Evolutionary conservation across 2,113 vertebrate species (phyloP).

Genomic region (Barnardius zonarius): DNA sequence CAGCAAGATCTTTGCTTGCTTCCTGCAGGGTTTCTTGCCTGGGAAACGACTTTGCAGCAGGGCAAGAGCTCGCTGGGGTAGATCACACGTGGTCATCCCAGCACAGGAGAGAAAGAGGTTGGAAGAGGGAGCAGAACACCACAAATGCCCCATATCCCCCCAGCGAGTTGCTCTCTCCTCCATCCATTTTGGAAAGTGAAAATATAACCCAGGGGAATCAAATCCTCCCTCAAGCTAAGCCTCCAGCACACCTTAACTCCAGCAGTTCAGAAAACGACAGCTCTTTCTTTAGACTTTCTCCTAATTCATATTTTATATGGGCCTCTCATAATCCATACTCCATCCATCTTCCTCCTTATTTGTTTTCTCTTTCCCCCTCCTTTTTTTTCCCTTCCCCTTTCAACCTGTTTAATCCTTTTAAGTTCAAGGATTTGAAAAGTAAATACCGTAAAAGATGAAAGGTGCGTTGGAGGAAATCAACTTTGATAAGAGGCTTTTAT

Average conservation of each 20-base stretch:
- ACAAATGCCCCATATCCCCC: not conserved
- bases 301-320: conserved; percentile 42
- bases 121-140: not conserved
- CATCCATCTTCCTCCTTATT: conserved; percentile 56
- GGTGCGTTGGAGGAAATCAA: conserved; percentile 74
- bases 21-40: not conserved
- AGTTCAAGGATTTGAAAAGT: conserved; percentile 76
- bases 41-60: not conserved
- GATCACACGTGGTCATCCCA: rapidly evolving
- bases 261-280: conserved; percentile 1
- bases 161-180: not conserved
- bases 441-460: conserved; percentile 80
- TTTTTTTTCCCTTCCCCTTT: not conserved
- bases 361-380: conserved; percentile 28
- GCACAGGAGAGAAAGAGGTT: no score
- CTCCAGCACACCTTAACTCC: not conserved
- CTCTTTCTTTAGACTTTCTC: conserved; percentile 27
- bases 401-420: conserved; percentile 71
- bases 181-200: not conserved
- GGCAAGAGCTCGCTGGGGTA: not conserved
- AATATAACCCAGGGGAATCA: not conserved
- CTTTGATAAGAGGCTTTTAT: conserved; percentile 73
- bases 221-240: not conserved
- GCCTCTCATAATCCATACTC: conserved; percentile 57
- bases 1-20: rapidly evolving